Evolutionary conservation across 2,888 invertebrate genomes (phyloP), one percentile per base, ranked within the genome.

Genomic region (Conomelus anceps): DNA sequence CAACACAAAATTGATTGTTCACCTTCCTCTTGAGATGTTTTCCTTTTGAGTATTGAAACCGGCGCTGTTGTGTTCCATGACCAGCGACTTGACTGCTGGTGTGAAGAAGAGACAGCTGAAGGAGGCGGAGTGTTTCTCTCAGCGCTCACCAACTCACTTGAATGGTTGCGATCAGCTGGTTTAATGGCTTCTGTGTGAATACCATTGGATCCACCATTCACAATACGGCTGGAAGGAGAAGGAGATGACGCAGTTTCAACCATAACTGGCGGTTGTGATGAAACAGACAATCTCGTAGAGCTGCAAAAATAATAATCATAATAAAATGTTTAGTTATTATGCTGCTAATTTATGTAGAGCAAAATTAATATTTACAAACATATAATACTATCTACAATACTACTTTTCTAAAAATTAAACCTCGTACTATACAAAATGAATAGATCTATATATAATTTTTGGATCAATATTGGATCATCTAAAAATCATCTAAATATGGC

Each of bases 11-110:
- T 41, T 17, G 17, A 41, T 41, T 41, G 63, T 84, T 86, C 89
- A 91, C 90, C 93, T 91, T 94, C 94, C 89, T 94, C 94, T 91
- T 94, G 94, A 23, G 93, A 93, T 22, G 93, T 93, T 92, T 95
- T 95, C 90, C 94, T 93, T 92, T 95, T 95, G 29, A 95, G 92
- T 91, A 95, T 95, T 17, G 95, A 95, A 90, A 95, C 94, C 86
- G 95, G 95, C 29, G 92, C 92, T 22, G 90, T 91, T 85, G 92
- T 63, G n/a, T 63, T 20, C 63, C 63, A 88, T 23, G 88, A 88
- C 88, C 88, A 63, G 23, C 88, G 22, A 41, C 41, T 88, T 22
- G 88, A n/a, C 63, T n/a, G 63, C 63, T 63, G 87, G 63, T 63
- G 63, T 1, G 63, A 63, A 6, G 63, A 63, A 22, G 41, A 23